A percentile compares a stretch with the other conserved stretches of the same genome.
These are phyloP conservation scores for Acrocephalus kingi DNA, from an alignment of 2,113 vertebrate genomes.

Conservation along the genomic window DNA sequence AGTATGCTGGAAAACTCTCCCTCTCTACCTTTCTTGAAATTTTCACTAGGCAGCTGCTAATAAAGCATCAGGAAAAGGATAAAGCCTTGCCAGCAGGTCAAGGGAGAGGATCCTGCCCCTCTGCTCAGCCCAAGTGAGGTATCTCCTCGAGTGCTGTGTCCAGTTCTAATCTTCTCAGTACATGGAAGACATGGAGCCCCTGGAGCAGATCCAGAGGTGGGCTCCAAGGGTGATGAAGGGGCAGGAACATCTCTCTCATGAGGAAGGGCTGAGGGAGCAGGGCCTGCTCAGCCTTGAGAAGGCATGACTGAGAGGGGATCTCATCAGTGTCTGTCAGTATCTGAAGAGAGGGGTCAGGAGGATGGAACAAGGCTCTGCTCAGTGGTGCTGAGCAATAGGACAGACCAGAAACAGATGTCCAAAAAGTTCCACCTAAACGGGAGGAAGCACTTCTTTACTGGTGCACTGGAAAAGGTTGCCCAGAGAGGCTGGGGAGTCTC, in stretches of 20 bases:
- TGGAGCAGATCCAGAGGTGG: no score
- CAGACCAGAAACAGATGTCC: neutral
- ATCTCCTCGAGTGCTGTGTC: fast-evolving
- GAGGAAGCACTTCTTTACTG: neutral
- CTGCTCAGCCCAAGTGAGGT: neutral
- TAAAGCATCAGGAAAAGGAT: neutral
- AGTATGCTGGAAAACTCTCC: neutral
- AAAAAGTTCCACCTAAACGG: neutral
- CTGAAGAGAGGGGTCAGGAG: neutral
- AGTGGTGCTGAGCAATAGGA: fast-evolving
- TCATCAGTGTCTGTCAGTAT: neutral
- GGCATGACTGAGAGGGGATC: neutral
- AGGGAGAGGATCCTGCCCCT: no score
- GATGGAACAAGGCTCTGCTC: neutral
- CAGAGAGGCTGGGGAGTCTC: neutral
- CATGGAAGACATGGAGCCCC: fast-evolving
- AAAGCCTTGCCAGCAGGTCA: neutral
- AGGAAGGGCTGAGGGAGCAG: neutral
- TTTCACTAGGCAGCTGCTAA: neutral
- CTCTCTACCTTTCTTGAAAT: neutral
- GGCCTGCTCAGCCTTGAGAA: fast-evolving
- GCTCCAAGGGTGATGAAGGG: neutral
- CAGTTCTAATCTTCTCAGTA: neutral
- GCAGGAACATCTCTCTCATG: neutral
- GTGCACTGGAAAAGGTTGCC: neutral